A percentile compares a stretch with the other conserved stretches of the same genome.
These are phyloP conservation scores for Parapsyche elsis DNA, from an alignment of 1,140 invertebrate genomes.

Conservation along the genomic window DNA sequence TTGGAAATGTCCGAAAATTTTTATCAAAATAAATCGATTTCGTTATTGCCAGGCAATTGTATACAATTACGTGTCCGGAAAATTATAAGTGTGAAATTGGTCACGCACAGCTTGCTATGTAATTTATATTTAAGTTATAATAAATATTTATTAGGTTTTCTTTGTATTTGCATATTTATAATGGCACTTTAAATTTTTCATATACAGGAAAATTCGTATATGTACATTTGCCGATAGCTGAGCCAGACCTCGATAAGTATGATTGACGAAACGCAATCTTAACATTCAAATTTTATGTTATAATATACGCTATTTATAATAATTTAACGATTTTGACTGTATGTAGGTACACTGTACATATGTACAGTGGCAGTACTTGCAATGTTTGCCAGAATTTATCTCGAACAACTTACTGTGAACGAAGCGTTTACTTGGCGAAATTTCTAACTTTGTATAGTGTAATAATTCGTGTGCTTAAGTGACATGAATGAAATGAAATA, in stretches of 20 bases:
- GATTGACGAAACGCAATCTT: too few relatives aligned
- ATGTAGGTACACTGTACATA: too few relatives aligned
- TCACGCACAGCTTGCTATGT: not conserved
- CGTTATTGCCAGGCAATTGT: not conserved
- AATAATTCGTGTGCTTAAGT: not conserved
- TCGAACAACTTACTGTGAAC: not conserved
- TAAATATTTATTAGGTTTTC: not conserved
- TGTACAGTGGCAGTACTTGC: not conserved
- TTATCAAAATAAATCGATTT: not conserved
- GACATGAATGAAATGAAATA: not conserved
- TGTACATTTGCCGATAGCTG: not conserved
- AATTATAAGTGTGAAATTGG: conserved; percentile 1
- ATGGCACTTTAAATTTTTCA: not conserved
- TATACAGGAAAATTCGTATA: not conserved
- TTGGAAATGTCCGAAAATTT: too few relatives aligned
- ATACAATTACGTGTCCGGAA: not conserved
- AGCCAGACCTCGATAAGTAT: too few relatives aligned
- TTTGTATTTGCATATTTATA: not conserved
- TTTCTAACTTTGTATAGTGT: not conserved
- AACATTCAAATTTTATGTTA: too few relatives aligned
- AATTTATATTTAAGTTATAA: not conserved
- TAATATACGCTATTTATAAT: too few relatives aligned
- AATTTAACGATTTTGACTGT: too few relatives aligned
- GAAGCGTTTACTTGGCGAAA: not conserved
- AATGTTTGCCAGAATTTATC: conserved; percentile 14